Evolutionary conservation across 2,888 invertebrate genomes (phyloP).

Genomic region (Strigamia transsilvanica): DNA sequence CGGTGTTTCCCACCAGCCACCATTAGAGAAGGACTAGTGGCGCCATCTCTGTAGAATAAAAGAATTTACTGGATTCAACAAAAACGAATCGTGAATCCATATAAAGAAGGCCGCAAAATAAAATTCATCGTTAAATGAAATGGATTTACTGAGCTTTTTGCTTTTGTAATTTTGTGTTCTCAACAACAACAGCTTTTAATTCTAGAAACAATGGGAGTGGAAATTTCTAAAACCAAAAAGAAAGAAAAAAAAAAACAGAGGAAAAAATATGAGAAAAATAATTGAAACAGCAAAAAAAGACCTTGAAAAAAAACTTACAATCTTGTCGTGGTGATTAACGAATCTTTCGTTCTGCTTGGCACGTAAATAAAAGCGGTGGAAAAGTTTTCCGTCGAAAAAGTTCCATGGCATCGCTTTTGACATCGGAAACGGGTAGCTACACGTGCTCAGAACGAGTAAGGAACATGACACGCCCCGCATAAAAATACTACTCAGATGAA

Average conservation of each 20-base stretch:
- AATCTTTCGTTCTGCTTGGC: not conserved
- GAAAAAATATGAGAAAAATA: not conserved
- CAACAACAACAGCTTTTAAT: not conserved
- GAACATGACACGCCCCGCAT: constrained; percentile 94
- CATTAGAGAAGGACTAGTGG: not conserved
- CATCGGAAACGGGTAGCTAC: constrained; percentile 91
- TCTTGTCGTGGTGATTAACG: not conserved
- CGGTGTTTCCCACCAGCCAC: not conserved
- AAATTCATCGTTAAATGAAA: too few relatives aligned
- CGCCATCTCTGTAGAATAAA: not conserved
- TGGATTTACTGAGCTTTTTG: not conserved
- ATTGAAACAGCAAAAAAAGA: not conserved
- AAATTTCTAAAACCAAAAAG: not conserved
- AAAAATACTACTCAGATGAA: constrained; percentile 84
- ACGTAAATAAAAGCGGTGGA: constrained; percentile 71
- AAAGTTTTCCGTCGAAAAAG: constrained; percentile 90
- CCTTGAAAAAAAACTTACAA: constrained; percentile 22
- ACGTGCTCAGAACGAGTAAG: constrained; percentile 86
- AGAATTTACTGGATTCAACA: not conserved
- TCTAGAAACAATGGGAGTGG: not conserved
- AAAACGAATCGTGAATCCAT: not conserved
- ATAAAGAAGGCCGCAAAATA: too few relatives aligned
- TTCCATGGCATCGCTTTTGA: constrained; percentile 90
- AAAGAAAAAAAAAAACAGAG: not conserved
- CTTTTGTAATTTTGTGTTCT: not conserved